Evolutionary conservation across 2,888 invertebrate species (phyloP), one percentile per base, ranked within the genome.

Genomic region (Cheilosia impressa): DNA sequence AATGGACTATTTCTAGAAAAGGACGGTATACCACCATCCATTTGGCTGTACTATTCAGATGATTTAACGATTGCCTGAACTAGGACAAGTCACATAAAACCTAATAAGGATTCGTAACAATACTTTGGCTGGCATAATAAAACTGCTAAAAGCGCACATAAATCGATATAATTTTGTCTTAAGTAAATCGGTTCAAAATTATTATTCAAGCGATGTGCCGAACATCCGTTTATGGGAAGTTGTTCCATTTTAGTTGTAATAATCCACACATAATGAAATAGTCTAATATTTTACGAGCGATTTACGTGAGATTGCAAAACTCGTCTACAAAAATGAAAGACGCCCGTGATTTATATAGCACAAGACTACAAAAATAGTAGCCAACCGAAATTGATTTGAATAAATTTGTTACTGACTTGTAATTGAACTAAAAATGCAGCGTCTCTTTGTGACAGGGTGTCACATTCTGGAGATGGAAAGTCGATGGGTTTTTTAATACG

Each of bases 11-110:
- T 87, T 10, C 89, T 89, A 34, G 90, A 90, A 43, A 90, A 89
- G 57, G 52, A 89, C 2, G 88, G 89, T 52, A 78, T 89, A 47
- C 88, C 90, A 4, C 91, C 92, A 38, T 89, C 91, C 2, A 83
- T 92, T 63, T 92, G 92, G 92, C 87, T 92, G 0, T 92, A 91
- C 87, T 92, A 91, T 79, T 91, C 90, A 7, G 91, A 92, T 87
- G 92, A 92, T 87, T 83, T 92, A 72, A 92, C 92, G 19, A 89
- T 92, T 79, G 92, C 90, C 71, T 73, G 53, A 47, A 24, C 3
- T 5, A 1, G 13, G 3, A 24, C 7, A 38, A 43, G 3, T 31
- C 10, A 17, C 6, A 24, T 22, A 65, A 55, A 65, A 38, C 15
- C 52, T 7, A 43, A 43, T n/a, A 27, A 3, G 15, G 31, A 34